A percentile compares a stretch with the other conserved stretches of the same genome.
These are phyloP conservation scores for Macrostomum lignano DNA, from an alignment of 1,140 invertebrate genomes.

Conservation along the genomic window DNA sequence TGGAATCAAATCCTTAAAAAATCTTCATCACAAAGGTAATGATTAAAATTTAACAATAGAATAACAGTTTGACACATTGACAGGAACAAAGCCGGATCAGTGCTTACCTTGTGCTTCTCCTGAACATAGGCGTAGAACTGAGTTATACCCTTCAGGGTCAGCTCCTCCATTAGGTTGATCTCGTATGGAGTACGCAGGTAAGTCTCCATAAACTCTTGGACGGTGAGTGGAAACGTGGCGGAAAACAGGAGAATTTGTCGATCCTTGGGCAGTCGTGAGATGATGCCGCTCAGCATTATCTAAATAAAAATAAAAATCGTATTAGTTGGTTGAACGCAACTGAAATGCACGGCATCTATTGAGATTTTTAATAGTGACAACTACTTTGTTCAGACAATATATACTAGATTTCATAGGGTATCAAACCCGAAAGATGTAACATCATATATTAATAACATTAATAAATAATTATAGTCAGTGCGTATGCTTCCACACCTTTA, in stretches of 20 bases:
- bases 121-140: slow-evolving; percentile 99
- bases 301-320: slow-evolving; percentile 24
- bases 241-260: slow-evolving; percentile 93
- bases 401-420: too few relatives aligned
- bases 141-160: slow-evolving; percentile 92
- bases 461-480: too few relatives aligned
- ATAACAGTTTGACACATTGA: neutral
- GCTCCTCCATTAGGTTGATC: slow-evolving; percentile 97
- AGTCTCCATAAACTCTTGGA: slow-evolving; percentile 87
- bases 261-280: slow-evolving; percentile 62
- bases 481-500: too few relatives aligned
- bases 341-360: too few relatives aligned
- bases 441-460: too few relatives aligned
- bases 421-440: neutral
- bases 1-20: too few relatives aligned
- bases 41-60: too few relatives aligned
- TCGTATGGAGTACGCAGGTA: slow-evolving; percentile 85
- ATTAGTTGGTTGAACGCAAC: neutral
- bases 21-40: too few relatives aligned
- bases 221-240: slow-evolving; percentile 89
- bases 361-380: too few relatives aligned
- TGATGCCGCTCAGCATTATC: slow-evolving; percentile 86
- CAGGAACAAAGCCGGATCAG: neutral
- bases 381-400: too few relatives aligned
- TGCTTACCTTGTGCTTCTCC: slow-evolving; percentile 60